A percentile compares a stretch with the other conserved stretches of the same genome.
Evolutionary conservation across 1,140 invertebrate species (phyloP).

Genomic region (Drosophila simulans): DNA sequence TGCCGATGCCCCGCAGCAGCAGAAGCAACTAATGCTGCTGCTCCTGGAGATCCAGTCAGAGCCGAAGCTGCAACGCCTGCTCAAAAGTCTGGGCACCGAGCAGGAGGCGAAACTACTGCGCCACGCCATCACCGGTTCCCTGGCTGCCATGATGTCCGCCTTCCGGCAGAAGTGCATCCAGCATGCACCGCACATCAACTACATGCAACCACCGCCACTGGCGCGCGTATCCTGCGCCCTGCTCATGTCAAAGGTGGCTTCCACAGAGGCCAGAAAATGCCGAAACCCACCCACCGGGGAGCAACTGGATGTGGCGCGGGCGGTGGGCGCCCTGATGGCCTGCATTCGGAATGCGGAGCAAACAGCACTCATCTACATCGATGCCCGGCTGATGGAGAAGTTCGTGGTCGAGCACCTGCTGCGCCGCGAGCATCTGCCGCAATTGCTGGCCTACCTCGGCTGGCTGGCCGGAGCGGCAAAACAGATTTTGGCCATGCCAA

Average conservation of each 20-base stretch:
- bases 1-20: constrained; percentile 67
- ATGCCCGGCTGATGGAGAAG: constrained; percentile 75
- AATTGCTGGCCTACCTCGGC: constrained; percentile 51
- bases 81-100: constrained; percentile 56
- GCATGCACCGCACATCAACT: constrained; percentile 83
- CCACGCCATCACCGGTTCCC: constrained; percentile 64
- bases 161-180: constrained; percentile 83
- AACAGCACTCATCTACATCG: constrained; percentile 78
- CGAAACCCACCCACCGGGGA: constrained; percentile 16
- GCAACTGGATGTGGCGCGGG: constrained; percentile 60
- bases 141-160: constrained; percentile 64
- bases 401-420: constrained; percentile 77
- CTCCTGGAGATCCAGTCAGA: constrained; percentile 81
- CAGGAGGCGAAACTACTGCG: constrained; percentile 67
- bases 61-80: constrained; percentile 71
- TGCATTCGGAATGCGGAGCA: constrained; percentile 60
- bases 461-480: constrained; percentile 39
- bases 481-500: constrained; percentile 30
- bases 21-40: constrained; percentile 67
- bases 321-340: constrained; percentile 61
- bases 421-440: constrained; percentile 58
- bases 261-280: constrained; percentile 2
- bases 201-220: constrained; percentile 79
- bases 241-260: constrained; percentile 60
- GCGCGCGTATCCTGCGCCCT: constrained; percentile 64